These are phyloP conservation scores for Hetaerina americana DNA, from an alignment of 1,140 invertebrate genomes.

Conservation along the genomic window DNA sequence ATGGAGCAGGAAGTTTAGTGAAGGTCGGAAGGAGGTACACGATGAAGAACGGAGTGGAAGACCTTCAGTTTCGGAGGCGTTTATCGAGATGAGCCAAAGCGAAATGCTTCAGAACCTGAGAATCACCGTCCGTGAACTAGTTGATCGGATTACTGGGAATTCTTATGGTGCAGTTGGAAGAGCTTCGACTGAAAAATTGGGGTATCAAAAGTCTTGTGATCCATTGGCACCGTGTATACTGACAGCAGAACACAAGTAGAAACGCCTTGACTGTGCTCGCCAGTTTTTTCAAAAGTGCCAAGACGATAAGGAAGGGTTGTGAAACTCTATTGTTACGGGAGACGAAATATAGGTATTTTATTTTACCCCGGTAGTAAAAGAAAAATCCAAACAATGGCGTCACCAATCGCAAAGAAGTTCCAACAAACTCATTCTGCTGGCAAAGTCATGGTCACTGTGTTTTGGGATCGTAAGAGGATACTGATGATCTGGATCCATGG, in stretches of 20 bases:
- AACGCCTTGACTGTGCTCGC: conserved; percentile 5
- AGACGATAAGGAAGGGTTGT: conserved; percentile 1
- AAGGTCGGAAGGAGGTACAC: conserved; percentile 7
- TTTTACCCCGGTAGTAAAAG: conserved; percentile 22
- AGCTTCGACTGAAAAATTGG: not conserved
- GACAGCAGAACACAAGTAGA: too few species aligned
- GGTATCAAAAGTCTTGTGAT: too few species aligned
- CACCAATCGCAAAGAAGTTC: too few species aligned
- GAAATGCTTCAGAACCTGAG: not conserved
- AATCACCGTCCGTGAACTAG: not conserved
- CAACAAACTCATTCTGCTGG: too few species aligned
- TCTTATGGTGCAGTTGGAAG: not conserved
- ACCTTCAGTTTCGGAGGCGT: conserved; percentile 9
- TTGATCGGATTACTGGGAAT: not conserved
- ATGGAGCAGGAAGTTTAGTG: conserved; percentile 5
- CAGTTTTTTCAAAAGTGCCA: conserved; percentile 7
- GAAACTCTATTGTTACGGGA: conserved; percentile 15
- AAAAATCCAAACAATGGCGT: not conserved
- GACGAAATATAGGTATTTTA: conserved; percentile 21
- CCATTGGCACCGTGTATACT: too few species aligned
- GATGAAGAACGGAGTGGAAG: conserved; percentile 5
- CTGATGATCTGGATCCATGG: too few species aligned
- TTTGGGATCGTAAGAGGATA: too few species aligned
- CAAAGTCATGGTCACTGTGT: too few species aligned
- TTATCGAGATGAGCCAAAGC: not conserved